Conservation (phyloP, 1,140 invertebrate species). For the Platorchestia sp. region DNA sequence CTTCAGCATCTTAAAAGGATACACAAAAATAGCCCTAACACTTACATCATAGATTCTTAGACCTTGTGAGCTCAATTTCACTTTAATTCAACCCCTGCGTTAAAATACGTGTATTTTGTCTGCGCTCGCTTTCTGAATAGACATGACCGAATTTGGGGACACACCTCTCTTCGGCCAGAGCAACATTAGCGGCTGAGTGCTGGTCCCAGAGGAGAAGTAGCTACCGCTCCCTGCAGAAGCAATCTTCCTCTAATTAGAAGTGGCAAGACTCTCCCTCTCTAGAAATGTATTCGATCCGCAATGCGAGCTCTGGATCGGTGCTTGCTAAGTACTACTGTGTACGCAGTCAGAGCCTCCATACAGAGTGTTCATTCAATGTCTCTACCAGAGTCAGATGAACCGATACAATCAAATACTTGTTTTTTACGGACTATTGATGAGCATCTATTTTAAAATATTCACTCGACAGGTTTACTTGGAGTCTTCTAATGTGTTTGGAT, state of each 20-base stretch:
- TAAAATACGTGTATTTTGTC: background rate
- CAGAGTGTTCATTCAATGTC: background rate
- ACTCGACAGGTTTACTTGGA: background rate
- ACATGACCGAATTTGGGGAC: background rate
- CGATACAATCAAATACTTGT: background rate
- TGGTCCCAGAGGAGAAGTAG: background rate
- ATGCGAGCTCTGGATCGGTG: background rate
- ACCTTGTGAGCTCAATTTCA: background rate
- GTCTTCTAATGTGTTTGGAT: background rate
- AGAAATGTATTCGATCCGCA: background rate
- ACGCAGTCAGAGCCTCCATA: background rate
- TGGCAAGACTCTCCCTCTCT: conserved; percentile 12
- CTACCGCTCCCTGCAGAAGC: background rate
- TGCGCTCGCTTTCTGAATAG: background rate
- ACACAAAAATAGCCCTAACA: background rate
- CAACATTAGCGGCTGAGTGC: background rate
- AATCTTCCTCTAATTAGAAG: conserved; percentile 28
- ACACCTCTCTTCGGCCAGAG: background rate
- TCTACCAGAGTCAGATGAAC: background rate
- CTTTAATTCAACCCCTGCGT: background rate
- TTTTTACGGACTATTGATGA: background rate
- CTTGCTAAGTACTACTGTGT: background rate
- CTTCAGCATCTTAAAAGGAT: background rate
- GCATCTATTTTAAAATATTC: background rate
- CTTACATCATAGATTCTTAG: background rate